Evolutionary conservation across 2,888 invertebrate genomes (phyloP).

Genomic region (Drosophila robusta): DNA sequence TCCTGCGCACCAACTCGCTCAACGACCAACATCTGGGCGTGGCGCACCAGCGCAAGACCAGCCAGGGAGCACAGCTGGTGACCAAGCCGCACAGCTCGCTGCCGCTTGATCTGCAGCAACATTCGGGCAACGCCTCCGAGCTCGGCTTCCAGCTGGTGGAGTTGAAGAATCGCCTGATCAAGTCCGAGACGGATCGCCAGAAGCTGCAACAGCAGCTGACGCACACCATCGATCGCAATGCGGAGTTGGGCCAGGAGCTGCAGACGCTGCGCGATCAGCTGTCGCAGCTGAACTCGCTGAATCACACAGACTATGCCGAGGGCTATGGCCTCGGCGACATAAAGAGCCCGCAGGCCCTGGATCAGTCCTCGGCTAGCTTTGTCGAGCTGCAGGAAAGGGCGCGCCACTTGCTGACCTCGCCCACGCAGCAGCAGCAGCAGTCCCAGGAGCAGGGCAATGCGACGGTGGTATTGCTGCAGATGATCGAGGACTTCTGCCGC

Average conservation of each 20-base stretch:
- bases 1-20: slow-evolving; percentile 82
- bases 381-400: slow-evolving; percentile 84
- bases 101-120: slow-evolving; percentile 82
- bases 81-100: slow-evolving; percentile 75
- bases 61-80: slow-evolving; percentile 37
- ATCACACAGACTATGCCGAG: slow-evolving; percentile 86
- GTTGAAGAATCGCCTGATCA: slow-evolving; percentile 85
- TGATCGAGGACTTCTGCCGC: slow-evolving; percentile 88
- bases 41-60: slow-evolving; percentile 56
- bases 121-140: slow-evolving; percentile 82
- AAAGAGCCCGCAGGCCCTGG: slow-evolving; percentile 76
- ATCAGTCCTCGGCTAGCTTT: slow-evolving; percentile 80
- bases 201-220: slow-evolving; percentile 88
- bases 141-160: slow-evolving; percentile 87
- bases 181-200: slow-evolving; percentile 83
- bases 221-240: slow-evolving; percentile 87
- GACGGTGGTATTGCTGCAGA: slow-evolving; percentile 85
- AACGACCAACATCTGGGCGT: slow-evolving; percentile 81
- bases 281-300: slow-evolving; percentile 84
- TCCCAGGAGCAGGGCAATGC: slow-evolving; percentile 62
- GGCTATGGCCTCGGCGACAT: slow-evolving; percentile 85
- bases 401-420: slow-evolving; percentile 81
- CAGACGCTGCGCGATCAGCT: slow-evolving; percentile 84
- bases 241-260: slow-evolving; percentile 86
- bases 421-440: slow-evolving; percentile 72